Evolutionary conservation across 35 echinoderm and acorn worm genomes (phyloP).

Genomic region (Lytechinus variegatus): DNA sequence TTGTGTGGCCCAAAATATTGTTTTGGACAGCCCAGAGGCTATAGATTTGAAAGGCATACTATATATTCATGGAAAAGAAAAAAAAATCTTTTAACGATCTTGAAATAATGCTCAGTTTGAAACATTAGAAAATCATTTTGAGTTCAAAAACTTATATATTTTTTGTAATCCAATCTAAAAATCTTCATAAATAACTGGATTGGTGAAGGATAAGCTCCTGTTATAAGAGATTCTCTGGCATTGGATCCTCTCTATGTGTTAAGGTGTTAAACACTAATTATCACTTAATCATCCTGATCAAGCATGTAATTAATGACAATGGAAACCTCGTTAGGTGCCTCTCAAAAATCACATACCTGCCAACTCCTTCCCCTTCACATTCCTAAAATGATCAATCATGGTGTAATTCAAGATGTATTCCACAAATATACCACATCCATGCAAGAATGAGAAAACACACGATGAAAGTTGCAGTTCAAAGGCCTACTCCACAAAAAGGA

Average conservation of each 20-base stretch:
- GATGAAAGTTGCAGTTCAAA: background rate
- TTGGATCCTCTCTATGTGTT: background rate
- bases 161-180: too few relatives aligned
- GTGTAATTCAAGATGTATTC: background rate
- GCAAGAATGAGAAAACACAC: background rate
- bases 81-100: too few relatives aligned
- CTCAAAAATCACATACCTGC: constrained; percentile 41
- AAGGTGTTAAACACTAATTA: background rate
- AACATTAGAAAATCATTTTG: too few relatives aligned
- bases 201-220: too few relatives aligned
- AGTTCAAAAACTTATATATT: too few relatives aligned
- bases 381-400: constrained; percentile 35
- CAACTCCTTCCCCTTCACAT: constrained; percentile 48
- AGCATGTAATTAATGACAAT: background rate
- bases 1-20: too few relatives aligned
- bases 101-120: too few relatives aligned
- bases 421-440: constrained; percentile 26
- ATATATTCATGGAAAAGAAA: too few relatives aligned
- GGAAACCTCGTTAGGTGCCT: background rate
- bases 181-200: too few relatives aligned
- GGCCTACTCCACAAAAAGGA: background rate
- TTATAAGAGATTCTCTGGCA: too few relatives aligned
- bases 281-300: background rate
- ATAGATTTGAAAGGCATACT: too few relatives aligned
- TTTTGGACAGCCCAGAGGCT: too few relatives aligned